Base-by-base conservation (phyloP, 1,140 invertebrate genomes). In the Nephotettix cincticeps region DNA sequence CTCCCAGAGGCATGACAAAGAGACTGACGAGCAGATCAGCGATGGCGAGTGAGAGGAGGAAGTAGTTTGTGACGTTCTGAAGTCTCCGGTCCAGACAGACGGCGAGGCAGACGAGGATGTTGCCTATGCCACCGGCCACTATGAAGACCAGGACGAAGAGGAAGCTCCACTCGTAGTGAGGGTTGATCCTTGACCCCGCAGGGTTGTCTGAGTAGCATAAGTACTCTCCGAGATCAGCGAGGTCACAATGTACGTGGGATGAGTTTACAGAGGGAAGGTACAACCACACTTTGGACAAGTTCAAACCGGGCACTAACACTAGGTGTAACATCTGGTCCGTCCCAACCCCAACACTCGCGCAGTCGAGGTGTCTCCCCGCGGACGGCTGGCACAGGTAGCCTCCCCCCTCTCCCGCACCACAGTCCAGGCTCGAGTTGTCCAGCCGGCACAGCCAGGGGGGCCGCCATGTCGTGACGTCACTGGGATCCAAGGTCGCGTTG, bases 41-140 rank as follows among this genome's bases (percentile, higher is more conserved):
- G 51, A 97, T 89, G 13, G 96, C 95, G 79, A 98, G 81, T 36
- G 95, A 97, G 66, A 97, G 84, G 65, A 98, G 88, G 81, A 98
- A 96, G 80, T 96, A 95, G 83, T 98, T 98, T 54, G 96, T 98
- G 25, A 97, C 92, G 76, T 96, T 96, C 78, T 97, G 92, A 73
- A 98, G 86, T 75, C 89, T 85, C 65, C 90, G 87, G 82, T 97
- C 94, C 63, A 93, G 81, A 70, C 90, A 90, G 28, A 98, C 90
- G 0, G 95, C 95, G 73, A 96, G 83, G 80, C 95, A 96, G 36
- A 98, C 96, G 27, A 98, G 84, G 70, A 95, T 90, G 81, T 98
- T 98, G 30, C 96, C 96, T 61, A 97, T 80, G 14, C 94, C 90
- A 21, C 95, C 95, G 9, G 93, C 91, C 25, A 92, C 82, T 76